Evolutionary conservation across 2,113 vertebrate species (phyloP), one percentile per base, ranked within the genome.

Genomic region (Rutilus rutilus): DNA sequence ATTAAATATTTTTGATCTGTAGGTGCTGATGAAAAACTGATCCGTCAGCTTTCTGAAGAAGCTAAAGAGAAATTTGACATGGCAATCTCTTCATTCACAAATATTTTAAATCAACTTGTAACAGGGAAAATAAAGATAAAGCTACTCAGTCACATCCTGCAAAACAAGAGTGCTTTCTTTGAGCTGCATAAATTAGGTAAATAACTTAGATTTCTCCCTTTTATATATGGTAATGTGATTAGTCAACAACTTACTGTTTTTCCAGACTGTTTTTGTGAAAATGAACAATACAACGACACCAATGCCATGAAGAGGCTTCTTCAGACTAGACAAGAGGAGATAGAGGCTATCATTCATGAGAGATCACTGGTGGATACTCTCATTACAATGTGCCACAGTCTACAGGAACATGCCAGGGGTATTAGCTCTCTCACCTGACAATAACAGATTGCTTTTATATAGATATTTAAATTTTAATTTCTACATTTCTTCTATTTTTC

Each of bases 101-200:
- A 80, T 0, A 12, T 96, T 47, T 88, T 39, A 0, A 0, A 45
- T 3, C 86, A 90, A 47, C 88, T 98, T 0, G 50, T 88, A 0
- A 1, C 3, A 0, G 96, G 97, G 27, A 3, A 5, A 25, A 89
- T 98, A 57, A 85, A 87, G 1, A 88, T 96, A 9, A 93, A 86
- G 19, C 91, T 95, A 11, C 91, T 99, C 0, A 94, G 95, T 0
- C 89, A 93, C 9, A 86, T 98, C 90, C 17, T 93, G 39, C 57
- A 84, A 2, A 93, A 91, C 4, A 12, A 1, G 4, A 2, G n/a
- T 0, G 88, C 86, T 30, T 97, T 97, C 88, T 23, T 93, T 5
- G 84, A 89, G 9, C 92, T 99, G 65, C 94, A 95, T 88, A 89
- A 93, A n/a, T 92, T 95, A 0, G 94, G 98, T 98, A 93, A 23